Base-by-base conservation (phyloP, 2,113 vertebrate species). In the Limnothrissa miodon region DNA sequence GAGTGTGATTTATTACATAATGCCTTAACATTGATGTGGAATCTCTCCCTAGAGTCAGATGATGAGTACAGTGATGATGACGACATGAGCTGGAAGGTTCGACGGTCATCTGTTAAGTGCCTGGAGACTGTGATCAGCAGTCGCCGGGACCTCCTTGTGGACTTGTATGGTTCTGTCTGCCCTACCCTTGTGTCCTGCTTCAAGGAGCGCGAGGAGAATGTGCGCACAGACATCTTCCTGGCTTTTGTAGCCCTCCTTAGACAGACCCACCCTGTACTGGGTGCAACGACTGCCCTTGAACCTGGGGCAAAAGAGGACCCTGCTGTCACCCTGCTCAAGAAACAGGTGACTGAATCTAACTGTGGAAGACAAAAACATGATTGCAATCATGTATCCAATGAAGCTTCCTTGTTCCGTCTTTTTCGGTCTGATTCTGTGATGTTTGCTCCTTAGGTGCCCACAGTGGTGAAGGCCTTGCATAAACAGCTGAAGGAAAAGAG, bases 61-160 rank as follows among this genome's bases (percentile, higher is more conserved):
- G 97, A 98, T 0, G 97, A 98, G 78, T 99, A 99, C 93, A 99
- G 97, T 0, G 98, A 99, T 0, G 97, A 98, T 0, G 98, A 99
- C 0, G 97, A 97, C 78, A 95, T 97, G 95, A 99, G 97, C 92
- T 99, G 98, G 98, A 99, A 99, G 85, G 98, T 99, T 5, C 96
- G 98, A 0, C 95, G 97, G 84, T 95, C 98, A 0, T 96, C 96
- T 0, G 95, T 97, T 8, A 99, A 97, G 92, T 98, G 97, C 87
- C 86, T 97, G 90, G 95, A 97, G 45, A 95, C 97, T 0, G 19
- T 99, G 45, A 93, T 98, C 82, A 87, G 90, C 89, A 95, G 94
- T 0, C 91, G 98, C 42, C 93, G 94, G 0, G 97, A 99, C 82
- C 93, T 98, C 53, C 92, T 98, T 8, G 90, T 93, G 23, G 96